phyloP scores from a whole-genome alignment of 2,888 invertebrate species.

The Diabrotica balteata region DNA sequence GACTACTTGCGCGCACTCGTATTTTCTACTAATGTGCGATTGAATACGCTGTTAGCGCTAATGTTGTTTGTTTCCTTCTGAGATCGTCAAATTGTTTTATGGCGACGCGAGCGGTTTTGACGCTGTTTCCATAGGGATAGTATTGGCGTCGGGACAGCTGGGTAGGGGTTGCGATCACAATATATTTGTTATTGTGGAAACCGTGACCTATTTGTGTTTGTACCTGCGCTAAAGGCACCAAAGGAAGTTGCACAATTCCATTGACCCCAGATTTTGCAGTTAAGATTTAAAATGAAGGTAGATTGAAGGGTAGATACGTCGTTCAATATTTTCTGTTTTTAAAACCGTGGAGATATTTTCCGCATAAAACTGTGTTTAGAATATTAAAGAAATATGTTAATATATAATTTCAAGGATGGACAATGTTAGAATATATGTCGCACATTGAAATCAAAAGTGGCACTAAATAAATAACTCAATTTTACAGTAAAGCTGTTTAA shows the following conservation, averaged over 20 bases:
- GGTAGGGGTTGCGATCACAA: neutral
- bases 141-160: conserved; percentile 14
- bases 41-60: conserved; percentile 11
- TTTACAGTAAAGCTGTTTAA: too few relatives aligned
- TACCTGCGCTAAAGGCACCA: conserved; percentile 13
- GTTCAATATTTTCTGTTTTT: too few relatives aligned
- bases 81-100: conserved; percentile 19
- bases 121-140: conserved; percentile 24
- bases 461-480: too few relatives aligned
- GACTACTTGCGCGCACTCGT: conserved; percentile 5
- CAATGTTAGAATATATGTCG: too few relatives aligned
- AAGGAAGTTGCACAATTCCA: conserved; percentile 1
- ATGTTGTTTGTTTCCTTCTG: conserved; percentile 15
- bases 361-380: too few relatives aligned
- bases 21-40: conserved; percentile 24
- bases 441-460: too few relatives aligned
- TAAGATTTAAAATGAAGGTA: too few relatives aligned
- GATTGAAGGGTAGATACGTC: too few relatives aligned
- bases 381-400: too few relatives aligned
- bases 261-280: neutral
- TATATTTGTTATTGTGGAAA: conserved; percentile 22
- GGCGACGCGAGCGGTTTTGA: conserved; percentile 8
- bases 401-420: too few relatives aligned
- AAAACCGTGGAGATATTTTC: too few relatives aligned
- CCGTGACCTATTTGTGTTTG: conserved; percentile 23